These are phyloP conservation scores for Tachysurus fulvidraco DNA, from an alignment of 2,113 vertebrate species.

Conservation along the genomic window DNA sequence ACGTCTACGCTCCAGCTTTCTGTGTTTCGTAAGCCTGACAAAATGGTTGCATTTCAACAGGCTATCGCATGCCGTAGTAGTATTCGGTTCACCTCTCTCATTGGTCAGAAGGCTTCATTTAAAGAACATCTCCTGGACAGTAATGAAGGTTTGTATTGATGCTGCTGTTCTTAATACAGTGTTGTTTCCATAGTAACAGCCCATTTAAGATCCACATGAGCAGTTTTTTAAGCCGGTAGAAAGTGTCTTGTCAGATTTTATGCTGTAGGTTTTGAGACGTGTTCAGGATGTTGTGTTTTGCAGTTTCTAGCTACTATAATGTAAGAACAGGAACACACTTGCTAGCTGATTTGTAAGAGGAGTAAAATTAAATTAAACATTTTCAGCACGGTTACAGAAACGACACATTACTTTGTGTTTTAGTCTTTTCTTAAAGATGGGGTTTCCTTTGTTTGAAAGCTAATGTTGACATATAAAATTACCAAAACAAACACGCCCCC, in stretches of 20 bases:
- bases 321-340: not conserved
- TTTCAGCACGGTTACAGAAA: not conserved
- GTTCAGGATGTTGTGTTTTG: not conserved
- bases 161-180: not conserved
- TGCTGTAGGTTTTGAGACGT: too few species aligned
- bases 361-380: not conserved
- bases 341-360: not conserved
- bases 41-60: not conserved
- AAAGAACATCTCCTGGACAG: not conserved
- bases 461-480: too few species aligned
- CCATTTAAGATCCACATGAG: not conserved
- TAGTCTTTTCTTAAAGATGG: not conserved
- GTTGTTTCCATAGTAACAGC: not conserved
- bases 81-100: not conserved
- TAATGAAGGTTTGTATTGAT: not conserved
- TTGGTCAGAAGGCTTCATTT: not conserved
- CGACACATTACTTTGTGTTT: not conserved
- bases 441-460: too few species aligned
- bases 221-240: not conserved
- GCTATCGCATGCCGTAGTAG: not conserved
- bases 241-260: too few species aligned
- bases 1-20: not conserved
- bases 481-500: too few species aligned
- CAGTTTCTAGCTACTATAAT: not conserved
- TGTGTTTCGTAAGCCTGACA: not conserved